phyloP scores from a whole-genome alignment of 2,888 invertebrate genomes.

The Sialis fuliginosa region DNA sequence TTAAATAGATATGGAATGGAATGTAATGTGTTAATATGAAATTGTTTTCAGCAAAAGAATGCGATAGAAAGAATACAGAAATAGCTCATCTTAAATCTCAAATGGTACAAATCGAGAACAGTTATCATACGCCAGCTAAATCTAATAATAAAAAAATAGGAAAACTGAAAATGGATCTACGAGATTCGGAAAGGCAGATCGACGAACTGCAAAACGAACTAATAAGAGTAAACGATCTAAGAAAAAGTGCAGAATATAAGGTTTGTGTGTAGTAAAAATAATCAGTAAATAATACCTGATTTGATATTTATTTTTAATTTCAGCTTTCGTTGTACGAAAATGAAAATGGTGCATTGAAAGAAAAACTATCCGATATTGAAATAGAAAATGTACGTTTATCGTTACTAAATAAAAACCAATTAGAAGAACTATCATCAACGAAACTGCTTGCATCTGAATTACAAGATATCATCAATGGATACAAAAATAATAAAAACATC shows the following conservation, averaged over 20 bases:
- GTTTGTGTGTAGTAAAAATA: too few species aligned
- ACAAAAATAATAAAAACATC: too few species aligned
- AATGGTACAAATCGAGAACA: not conserved
- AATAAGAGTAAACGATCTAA: too few species aligned
- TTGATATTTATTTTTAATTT: not conserved
- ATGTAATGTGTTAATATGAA: too few species aligned
- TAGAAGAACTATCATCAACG: conserved; percentile 12
- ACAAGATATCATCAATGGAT: too few species aligned
- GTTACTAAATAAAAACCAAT: conserved; percentile 16
- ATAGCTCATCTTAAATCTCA: not conserved
- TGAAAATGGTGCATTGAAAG: conserved; percentile 17
- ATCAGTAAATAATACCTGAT: too few species aligned
- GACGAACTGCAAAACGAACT: not conserved
- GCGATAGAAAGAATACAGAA: not conserved
- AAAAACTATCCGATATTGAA: conserved; percentile 17
- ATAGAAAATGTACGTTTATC: conserved; percentile 14
- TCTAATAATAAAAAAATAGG: not conserved
- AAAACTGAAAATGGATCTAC: not conserved
- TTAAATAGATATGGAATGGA: too few species aligned
- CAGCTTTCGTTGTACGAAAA: conserved; percentile 13
- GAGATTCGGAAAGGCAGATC: not conserved
- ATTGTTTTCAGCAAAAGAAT: not conserved
- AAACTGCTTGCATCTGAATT: too few species aligned
- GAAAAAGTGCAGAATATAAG: too few species aligned
- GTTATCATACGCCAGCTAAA: not conserved